phyloP scores from a whole-genome alignment of 37 sponge, comb jelly and placozoan species.

The Geodia barretti region DNA sequence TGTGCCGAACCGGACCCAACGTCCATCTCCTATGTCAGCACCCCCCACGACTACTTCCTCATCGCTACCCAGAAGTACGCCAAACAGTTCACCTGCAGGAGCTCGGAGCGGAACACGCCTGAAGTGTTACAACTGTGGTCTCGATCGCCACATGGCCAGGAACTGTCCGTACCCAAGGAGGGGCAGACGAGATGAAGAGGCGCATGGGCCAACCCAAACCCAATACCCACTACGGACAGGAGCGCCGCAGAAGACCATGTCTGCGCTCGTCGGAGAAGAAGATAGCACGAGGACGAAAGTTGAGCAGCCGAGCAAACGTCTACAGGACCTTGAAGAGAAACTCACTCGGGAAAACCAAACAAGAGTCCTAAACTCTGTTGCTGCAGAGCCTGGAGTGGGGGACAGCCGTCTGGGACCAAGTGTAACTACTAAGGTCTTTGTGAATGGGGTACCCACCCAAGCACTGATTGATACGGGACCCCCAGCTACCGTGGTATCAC shows the following conservation, averaged over 20 bases:
- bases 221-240: no score
- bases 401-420: slow-evolving; percentile 19
- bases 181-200: slow-evolving; percentile 1
- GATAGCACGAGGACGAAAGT: neutral
- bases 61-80: no score
- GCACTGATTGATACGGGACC: slow-evolving; percentile 62
- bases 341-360: neutral
- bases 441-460: slow-evolving; percentile 29
- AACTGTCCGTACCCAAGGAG: slow-evolving; percentile 30
- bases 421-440: slow-evolving; percentile 1
- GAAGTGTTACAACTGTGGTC: slow-evolving; percentile 22
- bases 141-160: slow-evolving; percentile 18
- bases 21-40: no score
- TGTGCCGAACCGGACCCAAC: no score
- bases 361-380: neutral
- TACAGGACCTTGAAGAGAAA: slow-evolving; percentile 5
- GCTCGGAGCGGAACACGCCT: no score
- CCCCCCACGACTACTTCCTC: no score
- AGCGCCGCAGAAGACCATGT: neutral
- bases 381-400: neutral
- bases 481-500: slow-evolving; percentile 47
- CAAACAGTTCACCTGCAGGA: no score
- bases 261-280: neutral
- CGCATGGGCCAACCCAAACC: no score
- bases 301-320: neutral